These are phyloP conservation scores for Sylvia atricapilla DNA, from an alignment of 2,113 vertebrate genomes.

Conservation along the genomic window DNA sequence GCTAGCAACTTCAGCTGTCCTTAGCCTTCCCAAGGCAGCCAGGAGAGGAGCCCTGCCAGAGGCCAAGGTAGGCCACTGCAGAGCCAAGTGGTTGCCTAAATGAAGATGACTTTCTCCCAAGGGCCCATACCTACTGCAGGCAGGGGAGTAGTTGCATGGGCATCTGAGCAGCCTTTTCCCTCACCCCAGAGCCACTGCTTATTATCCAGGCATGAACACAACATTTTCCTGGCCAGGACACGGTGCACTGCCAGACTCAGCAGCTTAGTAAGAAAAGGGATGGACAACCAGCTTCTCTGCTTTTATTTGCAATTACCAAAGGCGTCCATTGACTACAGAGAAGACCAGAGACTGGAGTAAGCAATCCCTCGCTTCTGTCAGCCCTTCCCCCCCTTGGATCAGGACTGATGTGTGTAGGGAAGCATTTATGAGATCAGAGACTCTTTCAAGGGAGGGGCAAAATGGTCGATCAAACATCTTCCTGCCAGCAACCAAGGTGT, in stretches of 20 bases:
- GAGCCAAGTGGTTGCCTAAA: background rate
- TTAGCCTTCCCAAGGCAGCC: background rate
- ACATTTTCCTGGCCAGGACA: background rate
- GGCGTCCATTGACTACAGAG: background rate
- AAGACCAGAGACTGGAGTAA: background rate
- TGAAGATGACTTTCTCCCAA: background rate
- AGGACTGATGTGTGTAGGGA: background rate
- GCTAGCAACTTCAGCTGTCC: background rate
- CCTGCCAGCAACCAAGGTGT: background rate
- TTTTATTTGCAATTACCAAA: background rate
- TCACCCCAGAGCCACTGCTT: background rate
- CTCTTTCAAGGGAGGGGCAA: background rate
- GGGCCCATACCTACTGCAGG: background rate
- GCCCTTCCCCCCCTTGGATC: background rate
- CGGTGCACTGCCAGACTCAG: background rate
- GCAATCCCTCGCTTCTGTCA: background rate
- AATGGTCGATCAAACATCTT: fast-evolving
- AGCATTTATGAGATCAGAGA: background rate
- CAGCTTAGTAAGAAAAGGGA: background rate
- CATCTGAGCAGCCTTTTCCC: background rate
- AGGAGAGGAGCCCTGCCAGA: background rate
- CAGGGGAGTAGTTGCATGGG: background rate
- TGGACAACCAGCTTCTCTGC: background rate
- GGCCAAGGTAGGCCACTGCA: background rate
- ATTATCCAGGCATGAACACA: background rate